Conservation (phyloP, 2,113 vertebrate species). For the Eublepharis macularius region DNA sequence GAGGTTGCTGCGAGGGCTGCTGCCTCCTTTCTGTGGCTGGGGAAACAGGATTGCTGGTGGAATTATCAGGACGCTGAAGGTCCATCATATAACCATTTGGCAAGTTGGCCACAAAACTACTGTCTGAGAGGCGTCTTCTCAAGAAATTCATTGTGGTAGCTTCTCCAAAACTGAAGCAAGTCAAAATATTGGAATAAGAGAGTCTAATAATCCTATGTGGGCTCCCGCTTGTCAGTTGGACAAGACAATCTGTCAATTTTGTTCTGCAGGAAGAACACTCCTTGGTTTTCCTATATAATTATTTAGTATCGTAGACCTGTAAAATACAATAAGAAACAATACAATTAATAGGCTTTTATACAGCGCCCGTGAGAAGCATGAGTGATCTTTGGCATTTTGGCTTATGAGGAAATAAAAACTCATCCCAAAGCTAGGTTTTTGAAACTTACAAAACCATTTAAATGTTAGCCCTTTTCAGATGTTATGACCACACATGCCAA, state of each 20-base stretch:
- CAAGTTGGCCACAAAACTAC: constrained; percentile 95
- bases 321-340: neutral
- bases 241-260: neutral
- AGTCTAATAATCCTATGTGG: neutral
- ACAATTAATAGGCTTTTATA: neutral
- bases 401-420: neutral
- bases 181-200: fast-evolving
- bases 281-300: neutral
- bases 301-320: neutral
- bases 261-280: neutral
- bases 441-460: no score
- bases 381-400: neutral
- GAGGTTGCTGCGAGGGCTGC: constrained; percentile 56
- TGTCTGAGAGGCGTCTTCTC: constrained; percentile 93
- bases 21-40: constrained; percentile 86
- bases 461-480: no score
- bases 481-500: no score
- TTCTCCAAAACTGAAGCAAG: neutral
- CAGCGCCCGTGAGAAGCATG: neutral
- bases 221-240: neutral
- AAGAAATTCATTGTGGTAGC: constrained; percentile 91
- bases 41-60: constrained; percentile 84
- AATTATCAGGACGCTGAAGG: constrained; percentile 84
- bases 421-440: no score
- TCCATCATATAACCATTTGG: constrained; percentile 98